Base-by-base conservation (phyloP, 2,888 invertebrate genomes). In the Drosophila ochracea region DNA sequence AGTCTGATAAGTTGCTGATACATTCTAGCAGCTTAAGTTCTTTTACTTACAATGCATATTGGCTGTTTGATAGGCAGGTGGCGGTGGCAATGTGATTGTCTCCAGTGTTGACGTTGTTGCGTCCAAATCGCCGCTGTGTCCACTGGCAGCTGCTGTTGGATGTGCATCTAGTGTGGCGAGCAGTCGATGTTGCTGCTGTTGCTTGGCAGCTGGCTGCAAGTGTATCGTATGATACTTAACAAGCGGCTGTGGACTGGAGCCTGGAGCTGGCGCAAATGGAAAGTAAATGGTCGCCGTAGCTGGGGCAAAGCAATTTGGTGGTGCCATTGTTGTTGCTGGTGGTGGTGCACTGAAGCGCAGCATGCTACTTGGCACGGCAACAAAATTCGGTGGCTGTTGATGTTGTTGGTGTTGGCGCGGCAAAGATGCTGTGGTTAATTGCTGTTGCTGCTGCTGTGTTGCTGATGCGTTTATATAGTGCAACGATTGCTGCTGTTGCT, bases 221-320 rank as follows among this genome's bases (percentile, higher is more conserved):
- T 93, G 93, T 89, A 93, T 91, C 73, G 93, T 93, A 66, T 93
- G 93, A 87, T 93, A 93, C 89, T 93, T 93, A 74, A 93, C 91
- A 82, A 91, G 66, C 62, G 93, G 92, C 80, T 93, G 93, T 63
- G 76, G 82, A 69, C 53, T 70, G 28, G 39, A 16, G 71, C 69
- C 72, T 39, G 78, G 67, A 41, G 73, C 69, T 25, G 91, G 72
- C 55, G 90, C 83, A 65, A 92, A 91, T 60, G 93, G 93, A 89
- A 93, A 92, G 84, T 92, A 93, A 82, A 93, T 92, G 72, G 93
- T 92, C 28, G 93, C 91, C 25, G 93, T 85, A 43, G 92, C 85
- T 47, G 92, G 78, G 6, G 76, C 85, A 77, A 88, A 92, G 68
- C 90, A 92, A 80, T 92, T 92, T 30, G 90, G 79, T 55, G 91